Conservation (phyloP, 2,888 invertebrate species). For the Synergus itoensis region DNA sequence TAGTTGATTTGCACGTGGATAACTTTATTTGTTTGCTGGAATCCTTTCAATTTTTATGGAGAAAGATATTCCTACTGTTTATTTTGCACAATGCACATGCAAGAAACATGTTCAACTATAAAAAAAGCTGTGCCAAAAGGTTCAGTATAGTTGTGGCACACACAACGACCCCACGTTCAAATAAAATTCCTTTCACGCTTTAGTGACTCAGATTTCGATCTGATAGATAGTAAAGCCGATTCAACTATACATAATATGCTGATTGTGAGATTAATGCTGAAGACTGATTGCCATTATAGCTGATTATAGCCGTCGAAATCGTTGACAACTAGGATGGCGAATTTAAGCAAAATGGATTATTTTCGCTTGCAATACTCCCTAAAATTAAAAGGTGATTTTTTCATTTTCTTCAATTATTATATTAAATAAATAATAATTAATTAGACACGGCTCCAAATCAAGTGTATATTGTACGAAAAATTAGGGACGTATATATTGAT, state of each 20-base stretch:
- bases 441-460: too few species aligned
- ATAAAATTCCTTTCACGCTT: conserved; percentile 30
- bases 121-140: neutral
- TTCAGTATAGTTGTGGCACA: neutral
- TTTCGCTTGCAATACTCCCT: neutral
- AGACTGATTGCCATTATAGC: neutral
- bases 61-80: neutral
- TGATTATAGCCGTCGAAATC: neutral
- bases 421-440: too few species aligned
- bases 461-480: too few species aligned
- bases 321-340: neutral
- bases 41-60: too few species aligned
- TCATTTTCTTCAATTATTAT: neutral
- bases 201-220: conserved; percentile 6
- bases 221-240: neutral
- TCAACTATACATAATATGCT: too few species aligned
- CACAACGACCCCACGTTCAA: conserved; percentile 4
- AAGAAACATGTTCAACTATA: neutral
- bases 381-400: neutral
- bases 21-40: too few species aligned
- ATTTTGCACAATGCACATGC: neutral
- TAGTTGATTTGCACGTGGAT: too few species aligned
- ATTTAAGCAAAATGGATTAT: neutral
- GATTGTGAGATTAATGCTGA: neutral
- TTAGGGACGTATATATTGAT: too few species aligned